Conservation (phyloP, 2,888 invertebrate species). For the Eupithecia exiguata region DNA sequence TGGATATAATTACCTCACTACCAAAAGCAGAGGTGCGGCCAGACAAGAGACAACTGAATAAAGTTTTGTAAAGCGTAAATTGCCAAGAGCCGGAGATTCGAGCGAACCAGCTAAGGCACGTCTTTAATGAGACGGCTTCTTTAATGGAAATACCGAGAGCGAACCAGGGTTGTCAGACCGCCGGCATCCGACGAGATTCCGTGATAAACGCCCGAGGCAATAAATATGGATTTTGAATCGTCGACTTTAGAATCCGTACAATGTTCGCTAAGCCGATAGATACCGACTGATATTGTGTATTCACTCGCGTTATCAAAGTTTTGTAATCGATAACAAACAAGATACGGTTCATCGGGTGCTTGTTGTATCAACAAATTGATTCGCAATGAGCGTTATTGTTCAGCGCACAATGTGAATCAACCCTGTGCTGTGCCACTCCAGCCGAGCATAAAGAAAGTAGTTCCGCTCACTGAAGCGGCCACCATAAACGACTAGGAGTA, state of each 20-base stretch:
- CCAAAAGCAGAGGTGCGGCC: slow-evolving; percentile 23
- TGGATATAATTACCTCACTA: slow-evolving; percentile 31
- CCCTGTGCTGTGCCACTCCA: slow-evolving; percentile 34
- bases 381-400: slow-evolving; percentile 32
- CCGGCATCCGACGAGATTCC: slow-evolving; percentile 38
- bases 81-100: slow-evolving; percentile 55
- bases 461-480: slow-evolving; percentile 34
- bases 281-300: slow-evolving; percentile 19
- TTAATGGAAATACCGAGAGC: slow-evolving; percentile 77
- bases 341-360: slow-evolving; percentile 29
- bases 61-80: slow-evolving; percentile 76
- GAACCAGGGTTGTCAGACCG: slow-evolving; percentile 57
- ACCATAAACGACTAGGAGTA: slow-evolving; percentile 42
- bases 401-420: slow-evolving; percentile 33
- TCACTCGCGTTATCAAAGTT: slow-evolving; percentile 27
- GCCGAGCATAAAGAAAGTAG: slow-evolving; percentile 22
- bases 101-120: slow-evolving; percentile 60
- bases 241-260: slow-evolving; percentile 32
- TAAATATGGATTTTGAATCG: slow-evolving; percentile 39
- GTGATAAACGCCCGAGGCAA: slow-evolving; percentile 37
- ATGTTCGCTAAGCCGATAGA: slow-evolving; percentile 25
- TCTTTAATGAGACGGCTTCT: slow-evolving; percentile 80
- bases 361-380: slow-evolving; percentile 36
- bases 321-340: slow-evolving; percentile 31
- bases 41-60: slow-evolving; percentile 66